Conservation (phyloP, 2,888 invertebrate genomes). For the Chrysolina americana region DNA sequence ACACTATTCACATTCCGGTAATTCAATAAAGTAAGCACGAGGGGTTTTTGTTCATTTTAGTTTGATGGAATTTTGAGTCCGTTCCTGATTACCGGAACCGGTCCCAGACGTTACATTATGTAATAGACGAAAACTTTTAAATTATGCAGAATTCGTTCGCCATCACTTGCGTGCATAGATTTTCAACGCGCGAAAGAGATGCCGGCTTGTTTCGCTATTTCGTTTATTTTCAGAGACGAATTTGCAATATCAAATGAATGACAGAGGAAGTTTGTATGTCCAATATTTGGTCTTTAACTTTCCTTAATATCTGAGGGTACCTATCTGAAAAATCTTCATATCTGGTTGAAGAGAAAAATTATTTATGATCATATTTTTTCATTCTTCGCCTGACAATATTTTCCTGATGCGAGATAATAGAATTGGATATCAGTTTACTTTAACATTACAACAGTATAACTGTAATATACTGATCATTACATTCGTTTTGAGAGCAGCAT, state of each 20-base stretch:
- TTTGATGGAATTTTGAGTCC: conserved; percentile 10
- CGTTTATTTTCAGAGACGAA: background rate
- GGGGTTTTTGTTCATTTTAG: background rate
- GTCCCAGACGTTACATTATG: conserved; percentile 31
- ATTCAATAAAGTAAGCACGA: background rate
- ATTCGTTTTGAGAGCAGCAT: too few species aligned
- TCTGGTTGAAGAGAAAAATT: too few species aligned
- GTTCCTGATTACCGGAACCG: conserved; percentile 24
- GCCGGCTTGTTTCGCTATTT: background rate
- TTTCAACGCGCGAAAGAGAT: conserved; percentile 6
- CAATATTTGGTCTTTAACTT: too few species aligned
- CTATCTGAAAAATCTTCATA: too few species aligned
- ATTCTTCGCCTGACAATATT: too few species aligned
- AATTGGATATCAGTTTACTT: too few species aligned
- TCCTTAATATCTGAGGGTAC: too few species aligned
- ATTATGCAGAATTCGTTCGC: conserved; percentile 30
- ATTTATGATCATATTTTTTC: too few species aligned
- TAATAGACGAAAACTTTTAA: conserved; percentile 30
- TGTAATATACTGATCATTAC: too few species aligned
- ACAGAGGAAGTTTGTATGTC: background rate
- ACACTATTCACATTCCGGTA: background rate
- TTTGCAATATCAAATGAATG: background rate
- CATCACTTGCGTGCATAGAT: conserved; percentile 19
- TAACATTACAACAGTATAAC: too few species aligned
- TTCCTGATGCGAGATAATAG: too few species aligned